A percentile compares a stretch with the other conserved stretches of the same genome.
Conservation (phyloP, 1,140 invertebrate genomes). For the Drosophila santomea region DNA sequence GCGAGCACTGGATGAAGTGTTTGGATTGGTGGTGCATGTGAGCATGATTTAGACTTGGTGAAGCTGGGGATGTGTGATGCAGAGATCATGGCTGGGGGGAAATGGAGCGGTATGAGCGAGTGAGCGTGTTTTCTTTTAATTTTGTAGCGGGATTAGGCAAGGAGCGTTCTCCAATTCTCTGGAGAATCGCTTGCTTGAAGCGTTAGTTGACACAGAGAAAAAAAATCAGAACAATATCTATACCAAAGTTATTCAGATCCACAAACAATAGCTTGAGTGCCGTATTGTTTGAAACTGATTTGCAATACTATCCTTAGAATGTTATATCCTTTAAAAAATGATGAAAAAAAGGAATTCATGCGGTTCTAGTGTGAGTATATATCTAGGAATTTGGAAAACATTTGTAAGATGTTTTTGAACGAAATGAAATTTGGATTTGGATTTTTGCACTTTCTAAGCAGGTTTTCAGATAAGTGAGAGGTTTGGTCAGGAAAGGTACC, state of each 20-base stretch:
- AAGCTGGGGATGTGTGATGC: conserved; percentile 56
- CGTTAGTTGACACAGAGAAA: conserved; percentile 42
- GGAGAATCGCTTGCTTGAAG: conserved; percentile 24
- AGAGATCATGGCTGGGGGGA: conserved; percentile 72
- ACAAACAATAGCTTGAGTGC: not conserved
- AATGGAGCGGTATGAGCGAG: conserved; percentile 81
- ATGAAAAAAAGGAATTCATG: no score
- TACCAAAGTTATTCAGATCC: not conserved
- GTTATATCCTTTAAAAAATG: no score
- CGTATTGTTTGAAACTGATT: no score
- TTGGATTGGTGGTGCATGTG: conserved; percentile 38
- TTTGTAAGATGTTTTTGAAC: not conserved
- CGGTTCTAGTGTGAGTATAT: not conserved
- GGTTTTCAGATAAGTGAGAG: not conserved
- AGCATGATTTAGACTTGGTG: conserved; percentile 41
- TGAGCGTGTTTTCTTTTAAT: conserved; percentile 60
- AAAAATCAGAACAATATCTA: conserved; percentile 27
- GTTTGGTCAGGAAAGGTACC: conserved; percentile 1
- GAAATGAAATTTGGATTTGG: not conserved
- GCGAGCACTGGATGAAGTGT: conserved; percentile 46
- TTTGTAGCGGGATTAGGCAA: conserved; percentile 44
- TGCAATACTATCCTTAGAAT: no score
- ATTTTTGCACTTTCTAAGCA: not conserved
- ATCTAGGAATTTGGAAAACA: not conserved
- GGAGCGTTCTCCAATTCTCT: conserved; percentile 12